Conservation (phyloP, 2,113 vertebrate species). For the Lophius piscatorius region DNA sequence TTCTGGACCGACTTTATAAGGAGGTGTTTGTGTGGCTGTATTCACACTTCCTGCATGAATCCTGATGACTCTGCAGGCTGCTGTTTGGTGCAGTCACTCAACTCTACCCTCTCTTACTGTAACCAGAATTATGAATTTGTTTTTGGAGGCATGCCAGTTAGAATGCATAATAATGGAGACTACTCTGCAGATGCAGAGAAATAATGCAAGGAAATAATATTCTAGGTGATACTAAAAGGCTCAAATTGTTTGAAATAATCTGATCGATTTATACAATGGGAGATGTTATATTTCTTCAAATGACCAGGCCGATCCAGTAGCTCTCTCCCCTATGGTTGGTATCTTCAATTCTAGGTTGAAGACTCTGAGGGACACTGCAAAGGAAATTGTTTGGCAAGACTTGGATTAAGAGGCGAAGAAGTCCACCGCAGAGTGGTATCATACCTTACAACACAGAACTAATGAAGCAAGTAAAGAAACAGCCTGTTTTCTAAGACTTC, state of each 20-base stretch:
- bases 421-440: conserved; percentile 48
- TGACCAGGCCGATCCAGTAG: conserved; percentile 16
- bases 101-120: too few relatives aligned
- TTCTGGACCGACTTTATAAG: conserved; percentile 42
- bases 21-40: conserved; percentile 7
- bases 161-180: too few relatives aligned
- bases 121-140: too few relatives aligned
- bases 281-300: conserved; percentile 12
- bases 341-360: conserved; percentile 37
- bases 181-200: too few relatives aligned
- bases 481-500: conserved; percentile 57
- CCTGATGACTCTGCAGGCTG: conserved; percentile 9
- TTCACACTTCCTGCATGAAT: neutral
- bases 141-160: too few relatives aligned
- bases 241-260: neutral
- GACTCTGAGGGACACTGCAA: conserved; percentile 41
- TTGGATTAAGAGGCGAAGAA: conserved; percentile 21
- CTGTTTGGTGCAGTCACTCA: conserved; percentile 2
- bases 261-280: conserved; percentile 1
- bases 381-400: conserved; percentile 47
- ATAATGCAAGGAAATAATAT: too few relatives aligned
- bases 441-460: conserved; percentile 59
- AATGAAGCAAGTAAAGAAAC: conserved; percentile 73
- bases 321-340: conserved; percentile 11
- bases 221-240: neutral